phyloP scores from a whole-genome alignment of 2,888 invertebrate species.

The Macaria liturata region DNA sequence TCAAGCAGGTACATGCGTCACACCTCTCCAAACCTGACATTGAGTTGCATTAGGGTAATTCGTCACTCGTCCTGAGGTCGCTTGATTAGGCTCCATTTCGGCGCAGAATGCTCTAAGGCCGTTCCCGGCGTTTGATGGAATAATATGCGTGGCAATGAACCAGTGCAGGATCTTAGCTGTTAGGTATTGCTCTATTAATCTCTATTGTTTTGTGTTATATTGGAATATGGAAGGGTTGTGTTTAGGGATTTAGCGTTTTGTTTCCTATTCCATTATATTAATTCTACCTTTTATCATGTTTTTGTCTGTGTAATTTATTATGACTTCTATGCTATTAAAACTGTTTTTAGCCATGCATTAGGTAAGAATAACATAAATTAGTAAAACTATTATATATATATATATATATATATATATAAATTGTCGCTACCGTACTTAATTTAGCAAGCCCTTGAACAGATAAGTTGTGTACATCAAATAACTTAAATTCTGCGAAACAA shows the following conservation, averaged over 20 bases:
- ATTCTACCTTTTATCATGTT: no score
- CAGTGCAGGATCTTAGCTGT: constrained; percentile 28
- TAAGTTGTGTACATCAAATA: background rate
- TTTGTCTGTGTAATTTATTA: no score
- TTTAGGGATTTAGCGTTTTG: no score
- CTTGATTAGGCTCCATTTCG: constrained; percentile 63
- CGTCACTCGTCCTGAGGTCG: constrained; percentile 52
- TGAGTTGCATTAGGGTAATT: constrained; percentile 66
- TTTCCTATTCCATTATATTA: no score
- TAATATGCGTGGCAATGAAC: constrained; percentile 69
- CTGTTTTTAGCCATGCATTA: no score
- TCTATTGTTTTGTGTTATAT: constrained; percentile 12
- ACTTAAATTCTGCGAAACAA: constrained; percentile 5
- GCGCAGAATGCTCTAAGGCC: constrained; percentile 66
- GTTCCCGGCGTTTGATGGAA: constrained; percentile 59
- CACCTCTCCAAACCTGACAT: constrained; percentile 48
- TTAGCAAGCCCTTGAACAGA: background rate
- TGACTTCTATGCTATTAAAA: no score
- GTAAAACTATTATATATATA: no score
- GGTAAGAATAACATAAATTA: no score
- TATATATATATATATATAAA: no score
- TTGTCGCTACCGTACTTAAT: no score
- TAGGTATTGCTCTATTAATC: constrained; percentile 28
- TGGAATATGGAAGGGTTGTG: constrained; percentile 2
- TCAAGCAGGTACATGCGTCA: constrained; percentile 12